Evolutionary conservation across 2,888 invertebrate genomes (phyloP).

Genomic region (Desoria tigrina): DNA sequence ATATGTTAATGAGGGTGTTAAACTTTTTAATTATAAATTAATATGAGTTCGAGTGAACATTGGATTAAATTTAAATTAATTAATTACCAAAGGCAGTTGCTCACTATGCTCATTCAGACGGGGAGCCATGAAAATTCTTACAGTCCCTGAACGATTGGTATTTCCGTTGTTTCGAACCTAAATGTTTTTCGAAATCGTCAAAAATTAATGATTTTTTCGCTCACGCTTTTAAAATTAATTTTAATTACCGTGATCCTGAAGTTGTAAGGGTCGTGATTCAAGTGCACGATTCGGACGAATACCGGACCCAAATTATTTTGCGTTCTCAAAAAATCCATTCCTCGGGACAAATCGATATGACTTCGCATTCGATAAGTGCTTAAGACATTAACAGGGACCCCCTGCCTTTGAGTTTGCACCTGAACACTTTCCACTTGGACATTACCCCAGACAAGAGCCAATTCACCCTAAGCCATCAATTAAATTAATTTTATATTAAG

Average conservation of each 20-base stretch:
- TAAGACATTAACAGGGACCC: constrained; percentile 53
- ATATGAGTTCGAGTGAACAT: no score
- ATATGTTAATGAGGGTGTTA: no score
- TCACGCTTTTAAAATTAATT: not conserved
- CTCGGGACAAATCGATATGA: constrained; percentile 73
- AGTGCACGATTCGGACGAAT: constrained; percentile 52
- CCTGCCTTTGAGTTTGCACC: constrained; percentile 57
- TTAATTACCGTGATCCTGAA: constrained; percentile 54
- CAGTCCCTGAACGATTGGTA: constrained; percentile 64
- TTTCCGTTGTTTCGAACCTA: constrained; percentile 56
- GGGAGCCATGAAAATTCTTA: constrained; percentile 72
- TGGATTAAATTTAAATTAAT: not conserved
- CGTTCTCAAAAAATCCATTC: constrained; percentile 68
- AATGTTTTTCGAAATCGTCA: constrained; percentile 3
- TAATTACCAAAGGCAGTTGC: constrained; percentile 61
- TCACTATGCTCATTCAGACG: constrained; percentile 67
- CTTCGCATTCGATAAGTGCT: constrained; percentile 80
- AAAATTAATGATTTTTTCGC: constrained; percentile 9
- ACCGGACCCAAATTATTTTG: constrained; percentile 48
- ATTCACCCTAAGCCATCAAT: constrained; percentile 22
- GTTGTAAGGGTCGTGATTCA: constrained; percentile 54
- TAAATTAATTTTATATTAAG: constrained; percentile 6
- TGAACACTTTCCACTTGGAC: constrained; percentile 49
- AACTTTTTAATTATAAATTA: no score
- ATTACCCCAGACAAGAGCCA: constrained; percentile 51